phyloP scores from a whole-genome alignment of 2,888 invertebrate species.

The Phyllotreta cruciferae region DNA sequence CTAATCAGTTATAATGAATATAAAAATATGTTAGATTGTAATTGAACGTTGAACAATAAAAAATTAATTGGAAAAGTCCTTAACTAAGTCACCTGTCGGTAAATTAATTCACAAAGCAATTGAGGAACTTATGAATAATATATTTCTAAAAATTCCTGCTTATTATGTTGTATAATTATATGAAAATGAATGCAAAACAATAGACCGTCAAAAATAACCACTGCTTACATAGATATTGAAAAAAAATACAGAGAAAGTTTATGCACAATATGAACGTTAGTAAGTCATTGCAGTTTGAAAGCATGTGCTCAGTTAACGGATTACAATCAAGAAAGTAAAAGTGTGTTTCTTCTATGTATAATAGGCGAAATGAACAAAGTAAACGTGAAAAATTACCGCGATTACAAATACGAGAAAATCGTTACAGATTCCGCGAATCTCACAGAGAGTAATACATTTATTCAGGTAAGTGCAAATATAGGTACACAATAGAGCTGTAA shows the following conservation, averaged over 20 bases:
- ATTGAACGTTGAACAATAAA: too few species aligned
- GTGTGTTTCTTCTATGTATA: slow-evolving; percentile 3
- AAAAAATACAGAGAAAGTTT: slow-evolving; percentile 11
- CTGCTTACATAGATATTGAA: slow-evolving; percentile 1
- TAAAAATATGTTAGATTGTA: too few species aligned
- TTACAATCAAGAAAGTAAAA: slow-evolving; percentile 9
- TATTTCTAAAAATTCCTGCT: too few species aligned
- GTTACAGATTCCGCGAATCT: background rate
- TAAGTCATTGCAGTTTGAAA: slow-evolving; percentile 4
- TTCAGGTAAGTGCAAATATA: too few species aligned
- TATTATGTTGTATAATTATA: too few species aligned
- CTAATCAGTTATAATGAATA: too few species aligned
- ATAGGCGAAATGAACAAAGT: background rate
- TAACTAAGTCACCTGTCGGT: too few species aligned
- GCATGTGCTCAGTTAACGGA: background rate
- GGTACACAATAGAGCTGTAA: too few species aligned
- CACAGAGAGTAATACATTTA: too few species aligned
- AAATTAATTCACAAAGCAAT: too few species aligned
- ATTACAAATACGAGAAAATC: slow-evolving; percentile 10
- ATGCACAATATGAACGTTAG: slow-evolving; percentile 11
- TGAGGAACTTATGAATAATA: too few species aligned
- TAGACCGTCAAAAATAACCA: slow-evolving; percentile 7
- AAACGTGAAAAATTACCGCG: slow-evolving; percentile 5
- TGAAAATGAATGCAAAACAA: background rate
- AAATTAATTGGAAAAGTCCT: too few species aligned